phyloP scores from a whole-genome alignment of 1,140 invertebrate genomes.

The Panulirus ornatus region DNA sequence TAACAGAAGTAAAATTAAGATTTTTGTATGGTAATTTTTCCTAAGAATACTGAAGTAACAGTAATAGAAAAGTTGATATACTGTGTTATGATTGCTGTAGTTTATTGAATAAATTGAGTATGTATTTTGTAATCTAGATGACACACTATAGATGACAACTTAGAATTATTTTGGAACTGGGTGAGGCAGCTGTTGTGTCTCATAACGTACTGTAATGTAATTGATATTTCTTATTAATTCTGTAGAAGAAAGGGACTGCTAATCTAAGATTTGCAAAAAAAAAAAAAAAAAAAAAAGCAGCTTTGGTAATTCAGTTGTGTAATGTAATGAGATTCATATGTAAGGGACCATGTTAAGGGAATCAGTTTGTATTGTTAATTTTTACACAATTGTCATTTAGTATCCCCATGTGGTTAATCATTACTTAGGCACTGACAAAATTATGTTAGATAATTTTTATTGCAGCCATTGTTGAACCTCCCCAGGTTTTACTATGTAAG shows the following conservation, averaged over 20 bases:
- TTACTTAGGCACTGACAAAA: background rate
- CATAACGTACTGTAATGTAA: background rate
- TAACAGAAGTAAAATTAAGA: background rate
- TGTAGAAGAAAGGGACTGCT: background rate
- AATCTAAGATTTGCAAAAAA: background rate
- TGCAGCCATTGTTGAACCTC: background rate
- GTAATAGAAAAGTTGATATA: no score
- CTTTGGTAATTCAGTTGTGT: background rate
- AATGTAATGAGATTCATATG: background rate
- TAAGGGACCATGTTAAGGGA: constrained; percentile 14
- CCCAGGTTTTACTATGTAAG: background rate
- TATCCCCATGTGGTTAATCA: background rate
- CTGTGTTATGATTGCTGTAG: background rate
- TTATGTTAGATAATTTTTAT: background rate
- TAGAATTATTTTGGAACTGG: background rate
- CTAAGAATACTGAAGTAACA: no score
- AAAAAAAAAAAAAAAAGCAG: background rate
- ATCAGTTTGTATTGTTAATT: background rate
- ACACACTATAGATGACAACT: background rate
- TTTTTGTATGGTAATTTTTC: no score
- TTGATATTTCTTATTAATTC: background rate
- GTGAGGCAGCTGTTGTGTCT: background rate
- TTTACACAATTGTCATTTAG: background rate
- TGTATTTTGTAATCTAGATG: background rate
- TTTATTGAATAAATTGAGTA: background rate